A percentile compares a stretch with the other conserved stretches of the same genome.
phyloP scores from a whole-genome alignment of 1,140 invertebrate species.

The Papilio helenus region DNA sequence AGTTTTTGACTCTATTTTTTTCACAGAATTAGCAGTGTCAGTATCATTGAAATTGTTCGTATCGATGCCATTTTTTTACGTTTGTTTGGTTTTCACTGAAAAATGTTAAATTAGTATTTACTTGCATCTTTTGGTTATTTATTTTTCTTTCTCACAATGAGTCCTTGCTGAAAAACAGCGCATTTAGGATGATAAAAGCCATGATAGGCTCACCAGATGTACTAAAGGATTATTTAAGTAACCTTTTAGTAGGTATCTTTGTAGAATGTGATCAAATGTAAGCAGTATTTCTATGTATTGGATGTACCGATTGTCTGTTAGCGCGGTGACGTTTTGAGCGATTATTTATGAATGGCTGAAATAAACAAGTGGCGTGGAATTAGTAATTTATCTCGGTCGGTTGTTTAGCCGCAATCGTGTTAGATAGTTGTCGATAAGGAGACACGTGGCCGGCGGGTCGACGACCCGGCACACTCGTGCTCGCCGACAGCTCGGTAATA shows the following conservation, averaged over 20 bases:
- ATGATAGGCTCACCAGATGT: too few relatives aligned
- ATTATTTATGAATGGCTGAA: slow-evolving; percentile 78
- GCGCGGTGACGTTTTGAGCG: slow-evolving; percentile 62
- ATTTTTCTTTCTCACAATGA: too few relatives aligned
- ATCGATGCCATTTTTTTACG: too few relatives aligned
- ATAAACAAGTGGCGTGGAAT: slow-evolving; percentile 76
- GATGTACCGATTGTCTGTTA: slow-evolving; percentile 54
- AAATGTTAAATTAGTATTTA: background rate
- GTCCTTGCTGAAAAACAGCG: too few relatives aligned
- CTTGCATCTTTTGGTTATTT: too few relatives aligned
- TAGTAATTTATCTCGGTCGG: slow-evolving; percentile 81
- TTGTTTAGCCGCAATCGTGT: slow-evolving; percentile 82
- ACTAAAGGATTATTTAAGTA: too few relatives aligned
- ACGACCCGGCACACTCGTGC: slow-evolving; percentile 81
- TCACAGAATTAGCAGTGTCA: too few relatives aligned
- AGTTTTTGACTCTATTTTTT: background rate
- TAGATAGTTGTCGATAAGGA: slow-evolving; percentile 83
- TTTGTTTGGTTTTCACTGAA: background rate
- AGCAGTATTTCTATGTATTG: slow-evolving; percentile 25
- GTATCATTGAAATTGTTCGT: background rate
- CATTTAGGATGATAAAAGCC: too few relatives aligned
- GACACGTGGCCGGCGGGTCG: slow-evolving; percentile 80
- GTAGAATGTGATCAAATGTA: background rate
- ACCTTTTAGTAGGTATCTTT: background rate
- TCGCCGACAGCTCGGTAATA: slow-evolving; percentile 82